Evolutionary conservation across 2,888 invertebrate species (phyloP), one percentile per base, ranked within the genome.

Genomic region (Pimpla rufipes): DNA sequence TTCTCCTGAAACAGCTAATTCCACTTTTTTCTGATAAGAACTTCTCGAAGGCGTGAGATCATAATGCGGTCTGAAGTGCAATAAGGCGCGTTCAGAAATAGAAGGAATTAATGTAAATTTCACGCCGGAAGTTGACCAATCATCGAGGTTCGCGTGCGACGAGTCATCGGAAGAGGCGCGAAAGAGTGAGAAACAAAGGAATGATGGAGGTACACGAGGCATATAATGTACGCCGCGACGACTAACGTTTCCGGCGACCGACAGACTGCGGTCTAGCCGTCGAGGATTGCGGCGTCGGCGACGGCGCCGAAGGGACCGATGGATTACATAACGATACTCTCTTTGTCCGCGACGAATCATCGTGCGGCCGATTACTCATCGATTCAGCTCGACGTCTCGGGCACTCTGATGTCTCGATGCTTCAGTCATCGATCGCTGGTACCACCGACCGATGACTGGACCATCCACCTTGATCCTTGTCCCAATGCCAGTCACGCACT

Each of bases 41-140:
- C 47, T 73, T 73, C 59, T 59, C 37, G 62, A 59, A 73, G 13
- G 35, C 16, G 35, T 59, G 73, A 73, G 47, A 62, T 62, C 47
- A 73, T 29, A 23, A 42, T 16, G 29, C 37, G 40, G 40, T 62
- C 57, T 23, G 29, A 18, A 21, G n/a, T 42, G 16, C 21, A 37
- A 62, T n/a, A 62, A 68, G 47, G 29, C 62, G 74, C 57, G 45
- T 18, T 71, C 10, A 57, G 40, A 75, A 66, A 83, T 83, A 81
- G 82, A 87, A 88, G 80, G 82, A 85, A 86, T 82, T 62, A 85
- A 71, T 55, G 79, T 71, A 73, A 81, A 86, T 74, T 81, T 73
- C 81, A 67, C 50, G 55, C 75, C 83, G 83, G 83, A 83, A 79
- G 83, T 40, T 79, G 83, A 83, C 75, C 64, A 83, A 83, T 83